phyloP scores from a whole-genome alignment of 1,140 invertebrate genomes.

The Belonocnema kinseyi region DNA sequence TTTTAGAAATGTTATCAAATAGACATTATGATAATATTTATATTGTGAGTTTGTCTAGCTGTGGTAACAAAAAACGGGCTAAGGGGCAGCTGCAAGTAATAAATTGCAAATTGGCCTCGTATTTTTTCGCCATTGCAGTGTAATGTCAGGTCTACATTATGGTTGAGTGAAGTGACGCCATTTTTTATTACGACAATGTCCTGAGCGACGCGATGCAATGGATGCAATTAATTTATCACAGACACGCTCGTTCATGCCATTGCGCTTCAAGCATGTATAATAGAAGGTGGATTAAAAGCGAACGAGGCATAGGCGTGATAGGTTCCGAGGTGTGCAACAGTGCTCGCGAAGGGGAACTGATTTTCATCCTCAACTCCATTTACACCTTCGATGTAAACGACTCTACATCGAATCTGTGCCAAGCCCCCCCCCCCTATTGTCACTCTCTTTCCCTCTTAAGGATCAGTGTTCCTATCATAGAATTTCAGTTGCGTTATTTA shows the following conservation, averaged over 20 bases:
- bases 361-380: constrained; percentile 14
- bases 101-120: too few relatives aligned
- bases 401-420: constrained; percentile 5
- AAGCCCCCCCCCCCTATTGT: background rate
- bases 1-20: too few relatives aligned
- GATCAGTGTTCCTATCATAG: constrained; percentile 1
- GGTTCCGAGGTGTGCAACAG: background rate
- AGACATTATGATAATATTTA: too few relatives aligned
- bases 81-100: too few relatives aligned
- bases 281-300: constrained; percentile 1
- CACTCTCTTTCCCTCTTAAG: background rate
- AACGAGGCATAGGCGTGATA: background rate
- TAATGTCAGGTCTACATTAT: too few relatives aligned
- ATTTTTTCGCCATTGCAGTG: too few relatives aligned
- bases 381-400: background rate
- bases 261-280: background rate
- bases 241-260: background rate
- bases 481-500: constrained; percentile 12
- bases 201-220: background rate
- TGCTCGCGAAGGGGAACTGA: background rate
- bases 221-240: constrained; percentile 12
- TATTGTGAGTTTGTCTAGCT: too few relatives aligned
- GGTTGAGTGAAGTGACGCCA: too few relatives aligned
- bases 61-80: too few relatives aligned
- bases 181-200: too few relatives aligned